phyloP scores from a whole-genome alignment of 2,888 invertebrate genomes.

The Metellina segmentata region DNA sequence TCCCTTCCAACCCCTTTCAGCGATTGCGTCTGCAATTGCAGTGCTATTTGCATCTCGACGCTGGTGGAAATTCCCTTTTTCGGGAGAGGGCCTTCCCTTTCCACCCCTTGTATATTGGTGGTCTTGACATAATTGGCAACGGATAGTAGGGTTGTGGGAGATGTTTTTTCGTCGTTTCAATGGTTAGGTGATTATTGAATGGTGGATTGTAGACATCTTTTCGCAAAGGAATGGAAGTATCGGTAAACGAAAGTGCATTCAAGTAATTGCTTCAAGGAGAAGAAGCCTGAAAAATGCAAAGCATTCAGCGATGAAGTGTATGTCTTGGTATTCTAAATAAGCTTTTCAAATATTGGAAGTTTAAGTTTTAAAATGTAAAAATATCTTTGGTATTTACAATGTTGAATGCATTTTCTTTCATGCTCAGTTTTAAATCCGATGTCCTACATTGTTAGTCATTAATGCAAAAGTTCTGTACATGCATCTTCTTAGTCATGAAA shows the following conservation, averaged over 20 bases:
- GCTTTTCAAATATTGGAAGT: too few species aligned
- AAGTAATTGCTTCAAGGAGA: not conserved
- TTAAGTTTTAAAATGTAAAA: too few species aligned
- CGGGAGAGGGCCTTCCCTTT: not conserved
- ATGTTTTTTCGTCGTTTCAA: not conserved
- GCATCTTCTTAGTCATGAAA: too few species aligned
- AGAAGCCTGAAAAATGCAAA: not conserved
- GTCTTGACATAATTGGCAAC: not conserved
- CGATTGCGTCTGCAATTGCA: conserved; percentile 22
- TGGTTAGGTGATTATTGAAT: not conserved
- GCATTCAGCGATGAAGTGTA: not conserved
- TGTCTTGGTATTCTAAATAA: too few species aligned
- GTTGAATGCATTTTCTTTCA: too few species aligned
- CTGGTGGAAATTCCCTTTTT: not conserved
- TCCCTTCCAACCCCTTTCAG: conserved; percentile 4
- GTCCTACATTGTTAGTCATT: too few species aligned
- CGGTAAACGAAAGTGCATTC: not conserved
- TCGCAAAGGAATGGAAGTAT: not conserved
- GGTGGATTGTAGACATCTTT: not conserved
- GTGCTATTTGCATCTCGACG: conserved; percentile 39
- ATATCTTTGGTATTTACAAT: too few species aligned
- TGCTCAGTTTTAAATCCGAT: too few species aligned
- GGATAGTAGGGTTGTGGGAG: not conserved
- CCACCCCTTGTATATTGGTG: not conserved
- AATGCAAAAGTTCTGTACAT: too few species aligned